Conservation (phyloP, 2,113 vertebrate species). For the Oophaga pumilio region DNA sequence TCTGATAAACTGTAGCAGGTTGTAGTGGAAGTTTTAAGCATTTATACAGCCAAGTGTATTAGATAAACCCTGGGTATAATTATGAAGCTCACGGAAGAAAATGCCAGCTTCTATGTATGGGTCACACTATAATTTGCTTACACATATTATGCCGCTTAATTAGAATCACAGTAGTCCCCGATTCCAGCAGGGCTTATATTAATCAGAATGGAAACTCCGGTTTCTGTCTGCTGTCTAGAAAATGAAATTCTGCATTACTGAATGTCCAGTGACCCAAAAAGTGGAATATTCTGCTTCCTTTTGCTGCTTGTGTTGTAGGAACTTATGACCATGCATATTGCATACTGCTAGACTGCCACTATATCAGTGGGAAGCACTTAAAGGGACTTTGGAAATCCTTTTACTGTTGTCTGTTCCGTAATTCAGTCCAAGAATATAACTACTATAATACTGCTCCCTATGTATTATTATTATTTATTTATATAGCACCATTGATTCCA, state of each 20-base stretch:
- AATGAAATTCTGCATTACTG: not conserved
- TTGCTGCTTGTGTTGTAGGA: not conserved
- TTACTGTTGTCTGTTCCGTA: no score
- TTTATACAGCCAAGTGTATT: not conserved
- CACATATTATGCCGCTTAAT: not conserved
- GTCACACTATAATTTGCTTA: not conserved
- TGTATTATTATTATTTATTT: no score
- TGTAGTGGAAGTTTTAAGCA: not conserved
- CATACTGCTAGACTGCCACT: not conserved
- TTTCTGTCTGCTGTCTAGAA: not conserved
- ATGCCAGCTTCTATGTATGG: not conserved
- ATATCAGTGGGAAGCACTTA: no score
- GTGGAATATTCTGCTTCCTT: not conserved
- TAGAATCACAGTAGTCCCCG: not conserved
- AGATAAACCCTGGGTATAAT: not conserved
- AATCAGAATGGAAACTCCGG: not conserved
- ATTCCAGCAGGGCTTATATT: not conserved
- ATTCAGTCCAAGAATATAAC: no score
- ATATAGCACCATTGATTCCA: no score
- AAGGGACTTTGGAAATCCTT: no score
- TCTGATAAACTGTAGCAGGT: not conserved
- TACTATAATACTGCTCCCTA: no score
- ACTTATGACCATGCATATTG: not conserved
- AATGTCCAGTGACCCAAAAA: not conserved
- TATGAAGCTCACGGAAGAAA: no score